Evolutionary conservation across 2,797 vertebrate genomes (phyloP).

Genomic region (Sebastes trivittatus): DNA sequence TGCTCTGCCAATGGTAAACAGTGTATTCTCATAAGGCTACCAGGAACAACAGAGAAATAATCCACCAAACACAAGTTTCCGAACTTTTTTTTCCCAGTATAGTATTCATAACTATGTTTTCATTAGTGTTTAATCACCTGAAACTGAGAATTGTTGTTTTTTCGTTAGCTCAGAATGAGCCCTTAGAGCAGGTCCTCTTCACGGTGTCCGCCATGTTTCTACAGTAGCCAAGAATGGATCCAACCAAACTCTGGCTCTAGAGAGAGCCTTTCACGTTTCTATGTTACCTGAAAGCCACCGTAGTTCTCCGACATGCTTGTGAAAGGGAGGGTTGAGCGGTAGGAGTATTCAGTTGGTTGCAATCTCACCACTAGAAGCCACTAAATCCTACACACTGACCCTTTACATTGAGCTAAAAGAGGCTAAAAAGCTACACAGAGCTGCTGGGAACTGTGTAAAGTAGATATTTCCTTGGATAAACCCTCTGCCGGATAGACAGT

Average conservation of each 20-base stretch:
- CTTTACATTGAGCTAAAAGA: background rate
- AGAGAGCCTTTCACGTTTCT: background rate
- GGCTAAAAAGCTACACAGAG: background rate
- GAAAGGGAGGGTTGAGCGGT: background rate
- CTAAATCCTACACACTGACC: background rate
- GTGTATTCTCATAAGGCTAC: no score
- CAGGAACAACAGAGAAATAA: no score
- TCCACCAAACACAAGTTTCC: no score
- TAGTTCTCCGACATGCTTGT: no score
- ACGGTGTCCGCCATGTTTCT: no score
- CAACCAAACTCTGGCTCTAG: no score
- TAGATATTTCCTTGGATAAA: background rate
- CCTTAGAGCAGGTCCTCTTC: background rate
- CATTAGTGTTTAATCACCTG: no score
- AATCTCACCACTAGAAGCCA: background rate
- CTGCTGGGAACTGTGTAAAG: background rate
- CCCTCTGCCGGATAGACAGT: background rate
- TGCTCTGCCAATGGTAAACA: no score
- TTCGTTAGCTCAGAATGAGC: background rate
- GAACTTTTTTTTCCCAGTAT: no score
- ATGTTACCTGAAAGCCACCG: background rate
- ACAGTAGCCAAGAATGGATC: no score
- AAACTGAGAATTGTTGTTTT: background rate
- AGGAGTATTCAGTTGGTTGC: background rate
- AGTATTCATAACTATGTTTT: no score